Base-by-base conservation (phyloP, 2,113 vertebrate species). In the Eurypyga helias region DNA sequence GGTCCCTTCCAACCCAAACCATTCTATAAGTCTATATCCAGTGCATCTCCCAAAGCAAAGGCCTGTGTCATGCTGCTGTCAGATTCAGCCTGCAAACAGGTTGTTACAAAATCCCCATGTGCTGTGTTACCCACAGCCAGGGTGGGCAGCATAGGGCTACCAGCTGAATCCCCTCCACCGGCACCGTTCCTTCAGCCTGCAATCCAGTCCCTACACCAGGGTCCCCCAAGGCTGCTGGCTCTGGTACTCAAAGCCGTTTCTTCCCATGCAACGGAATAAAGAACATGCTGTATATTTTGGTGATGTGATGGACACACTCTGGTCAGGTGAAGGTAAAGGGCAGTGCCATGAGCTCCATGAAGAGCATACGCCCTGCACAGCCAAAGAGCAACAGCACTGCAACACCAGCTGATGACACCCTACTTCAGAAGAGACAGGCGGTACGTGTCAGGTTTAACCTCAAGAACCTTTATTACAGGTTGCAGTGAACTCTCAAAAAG, bases 341-440 rank as follows among this genome's bases (percentile, higher is more conserved):
- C 48, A 12, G 29, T 13, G 43, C 61, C 62, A 70, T 7, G 10
- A 70, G 46, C 15, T 67, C 61, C 29, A 18, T 24, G 19, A 70
- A 64, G 26, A 38, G 7, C 61, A 16, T 0, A 10, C 0, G 0
- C 2, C 18, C 18, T 24, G 23, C 54, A 43, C 11, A 43, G 57
- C 17, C 6, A 0, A 78, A 48, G n/a, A 72, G 17, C 13, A 28
- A 26, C 3, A 34, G 43, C 7, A 1, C 54, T 23, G 18, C 33
- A 80, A 36, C 16, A 54, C 31, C 26, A 17, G 10, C 28, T 12
- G 14, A 23, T 15, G 24, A 34, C 5, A 57, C 3, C 48, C 34
- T 26, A 6, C 38, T 38, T 24, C 12, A 48, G 26, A 26, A 71
- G 23, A 69, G 34, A 41, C 23, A 51, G 21, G 21, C 12, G n/a